Evolutionary conservation across 2,797 vertebrate species (phyloP).

Genomic region (Catharus ustulatus): DNA sequence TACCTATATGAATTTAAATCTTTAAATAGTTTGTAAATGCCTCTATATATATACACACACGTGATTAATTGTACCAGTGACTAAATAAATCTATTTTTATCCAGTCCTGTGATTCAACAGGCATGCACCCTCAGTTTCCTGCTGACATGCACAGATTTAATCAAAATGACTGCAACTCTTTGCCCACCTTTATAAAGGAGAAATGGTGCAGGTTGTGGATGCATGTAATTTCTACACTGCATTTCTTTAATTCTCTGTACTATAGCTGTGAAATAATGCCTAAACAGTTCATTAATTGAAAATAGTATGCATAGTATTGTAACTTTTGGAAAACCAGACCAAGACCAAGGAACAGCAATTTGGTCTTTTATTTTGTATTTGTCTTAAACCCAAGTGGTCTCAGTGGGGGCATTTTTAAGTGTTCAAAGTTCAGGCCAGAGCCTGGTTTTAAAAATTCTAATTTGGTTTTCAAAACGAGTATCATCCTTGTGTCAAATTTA

Average conservation of each 20-base stretch:
- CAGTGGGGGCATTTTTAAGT: neutral
- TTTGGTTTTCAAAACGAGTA: neutral
- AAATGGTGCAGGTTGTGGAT: neutral
- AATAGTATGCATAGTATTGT: neutral
- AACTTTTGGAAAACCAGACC: neutral
- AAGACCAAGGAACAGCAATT: neutral
- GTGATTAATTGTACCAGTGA: neutral
- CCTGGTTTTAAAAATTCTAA: neutral
- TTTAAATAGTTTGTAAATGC: neutral
- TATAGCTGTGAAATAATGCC: neutral
- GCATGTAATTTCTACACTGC: neutral
- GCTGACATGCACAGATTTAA: neutral
- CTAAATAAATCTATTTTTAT: constrained; percentile 4
- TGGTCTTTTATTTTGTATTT: neutral
- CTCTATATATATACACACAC: neutral
- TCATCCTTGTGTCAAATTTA: neutral
- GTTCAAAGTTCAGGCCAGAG: neutral
- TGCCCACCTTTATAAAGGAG: neutral
- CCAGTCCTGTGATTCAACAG: neutral
- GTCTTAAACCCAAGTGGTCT: neutral
- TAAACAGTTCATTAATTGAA: neutral
- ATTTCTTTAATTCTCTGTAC: neutral
- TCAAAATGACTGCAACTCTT: neutral
- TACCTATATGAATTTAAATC: neutral
- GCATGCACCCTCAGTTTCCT: neutral